Percentiles rank a stretch among this genome's conserved stretches.
These are phyloP conservation scores for Pangasius krempfi DNA, from an alignment of 2,797 vertebrate genomes.

Conservation along the genomic window DNA sequence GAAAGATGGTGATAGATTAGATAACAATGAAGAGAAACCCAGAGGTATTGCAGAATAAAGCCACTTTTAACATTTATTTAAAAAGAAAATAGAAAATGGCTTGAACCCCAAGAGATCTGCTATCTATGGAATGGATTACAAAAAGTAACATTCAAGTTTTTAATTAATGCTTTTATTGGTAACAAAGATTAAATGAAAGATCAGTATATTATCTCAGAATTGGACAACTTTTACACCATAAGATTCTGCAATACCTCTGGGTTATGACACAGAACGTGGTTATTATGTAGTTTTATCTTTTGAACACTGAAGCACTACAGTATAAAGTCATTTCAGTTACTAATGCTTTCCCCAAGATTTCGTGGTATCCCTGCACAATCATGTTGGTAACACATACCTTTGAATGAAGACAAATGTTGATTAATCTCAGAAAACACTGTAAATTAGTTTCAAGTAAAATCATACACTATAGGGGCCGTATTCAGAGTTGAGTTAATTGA, in stretches of 20 bases:
- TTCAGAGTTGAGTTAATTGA: background rate
- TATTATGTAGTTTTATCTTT: background rate
- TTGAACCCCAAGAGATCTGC: background rate
- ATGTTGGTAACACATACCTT: background rate
- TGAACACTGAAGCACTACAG: background rate
- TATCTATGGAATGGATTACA: background rate
- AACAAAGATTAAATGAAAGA: background rate
- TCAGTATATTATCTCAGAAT: background rate
- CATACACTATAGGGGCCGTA: background rate
- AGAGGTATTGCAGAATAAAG: background rate
- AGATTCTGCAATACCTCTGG: background rate
- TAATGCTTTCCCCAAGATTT: background rate
- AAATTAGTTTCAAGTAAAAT: background rate
- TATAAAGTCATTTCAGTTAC: background rate
- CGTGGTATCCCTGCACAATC: background rate
- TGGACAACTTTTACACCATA: background rate
- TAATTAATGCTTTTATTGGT: background rate
- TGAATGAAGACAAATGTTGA: background rate
- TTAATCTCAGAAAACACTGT: background rate
- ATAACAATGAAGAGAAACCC: conserved; percentile 42
- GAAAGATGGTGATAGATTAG: conserved; percentile 45
- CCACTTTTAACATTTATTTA: background rate
- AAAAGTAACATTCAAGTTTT: background rate
- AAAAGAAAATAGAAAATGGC: background rate
- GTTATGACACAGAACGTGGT: background rate